Base-by-base conservation (phyloP, 2,888 invertebrate genomes). In the Platerodrilus igneus region DNA sequence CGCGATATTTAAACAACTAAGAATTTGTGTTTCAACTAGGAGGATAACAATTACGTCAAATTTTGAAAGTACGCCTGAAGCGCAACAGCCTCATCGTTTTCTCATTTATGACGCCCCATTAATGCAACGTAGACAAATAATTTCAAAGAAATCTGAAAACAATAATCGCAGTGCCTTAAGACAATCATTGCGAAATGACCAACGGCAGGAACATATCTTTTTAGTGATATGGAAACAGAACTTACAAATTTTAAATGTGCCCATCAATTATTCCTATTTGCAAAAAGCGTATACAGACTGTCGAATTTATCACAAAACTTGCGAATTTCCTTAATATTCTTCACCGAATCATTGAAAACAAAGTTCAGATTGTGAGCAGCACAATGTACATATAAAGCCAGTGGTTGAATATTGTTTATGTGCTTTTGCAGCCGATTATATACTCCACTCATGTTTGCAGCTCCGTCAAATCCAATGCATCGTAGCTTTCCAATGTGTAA, bases 161-260 rank as follows among this genome's bases (percentile, higher is more conserved):
- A 16, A 9, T n/a, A 28, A 28, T 17, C 7, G 13, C 3, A 28
- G 4, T 14, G 16, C n/a, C 9, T n/a, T n/a, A 13, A 28, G 28
- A 2, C 16, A 2, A 28, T 16, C 16, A 28, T 28, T 16, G 3
- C 28, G 7, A 17, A 17, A 28, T 8, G 28, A 28, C 28, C 28
- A 28, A 7, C 28, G 28, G n/a, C 16, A 16, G 9, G n/a, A 8
- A 10, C 28, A 28, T 17, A 28, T 17, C 28, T 14, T 10, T 28
- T 28, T 8, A 28, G 17, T n/a, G 28, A 16, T 16, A 16, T 14
- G n/a, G n/a, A n/a, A n/a, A n/a, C n/a, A n/a, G n/a, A n/a, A n/a
- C n/a, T n/a, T n/a, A n/a, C n/a, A n/a, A n/a, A n/a, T n/a, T n/a
- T n/a, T n/a, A n/a, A n/a, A n/a, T n/a, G n/a, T n/a, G n/a, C n/a